These are phyloP conservation scores for Hydra vulgaris DNA, from an alignment of 30 jellyfish, hydroid and myxozoan genomes.

Conservation along the genomic window DNA sequence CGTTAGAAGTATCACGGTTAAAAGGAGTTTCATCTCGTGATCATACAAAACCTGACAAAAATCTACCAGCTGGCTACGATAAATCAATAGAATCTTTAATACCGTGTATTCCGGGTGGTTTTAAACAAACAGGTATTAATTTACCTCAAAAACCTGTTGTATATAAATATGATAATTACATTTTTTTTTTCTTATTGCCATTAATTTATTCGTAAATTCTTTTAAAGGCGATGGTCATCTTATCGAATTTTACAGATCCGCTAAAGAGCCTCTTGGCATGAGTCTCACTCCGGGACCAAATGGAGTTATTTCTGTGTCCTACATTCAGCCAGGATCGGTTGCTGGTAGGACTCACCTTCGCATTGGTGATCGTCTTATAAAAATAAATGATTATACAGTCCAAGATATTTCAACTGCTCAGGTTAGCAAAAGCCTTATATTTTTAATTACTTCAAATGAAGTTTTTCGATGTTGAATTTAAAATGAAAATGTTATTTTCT, in stretches of 20 bases:
- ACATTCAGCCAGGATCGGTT: slow-evolving; percentile 94
- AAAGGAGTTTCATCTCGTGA: slow-evolving; percentile 22
- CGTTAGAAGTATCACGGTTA: slow-evolving; percentile 24
- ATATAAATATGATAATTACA: neutral
- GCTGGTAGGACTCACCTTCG: slow-evolving; percentile 61
- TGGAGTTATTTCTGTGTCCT: slow-evolving; percentile 66
- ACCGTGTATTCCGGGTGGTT: slow-evolving; percentile 9
- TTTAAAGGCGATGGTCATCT: slow-evolving; percentile 38
- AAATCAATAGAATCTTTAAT: slow-evolving; percentile 22
- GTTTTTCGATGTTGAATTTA: no score
- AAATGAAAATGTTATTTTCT: no score
- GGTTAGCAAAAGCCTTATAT: slow-evolving; percentile 13
- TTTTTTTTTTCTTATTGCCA: neutral
- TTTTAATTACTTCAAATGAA: no score
- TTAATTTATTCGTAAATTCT: no score
- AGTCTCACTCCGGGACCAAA: slow-evolving; percentile 80
- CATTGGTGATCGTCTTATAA: slow-evolving; percentile 22
- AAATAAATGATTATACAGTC: slow-evolving; percentile 14
- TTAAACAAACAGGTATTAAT: slow-evolving; percentile 10
- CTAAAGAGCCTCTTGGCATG: slow-evolving; percentile 72
- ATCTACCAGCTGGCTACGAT: neutral
- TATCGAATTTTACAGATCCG: slow-evolving; percentile 65
- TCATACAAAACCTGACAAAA: neutral
- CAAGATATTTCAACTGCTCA: slow-evolving; percentile 30
- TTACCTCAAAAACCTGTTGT: neutral